A percentile compares a stretch with the other conserved stretches of the same genome.
phyloP scores from a whole-genome alignment of 2,888 invertebrate genomes.

The Epinotia nisella region DNA sequence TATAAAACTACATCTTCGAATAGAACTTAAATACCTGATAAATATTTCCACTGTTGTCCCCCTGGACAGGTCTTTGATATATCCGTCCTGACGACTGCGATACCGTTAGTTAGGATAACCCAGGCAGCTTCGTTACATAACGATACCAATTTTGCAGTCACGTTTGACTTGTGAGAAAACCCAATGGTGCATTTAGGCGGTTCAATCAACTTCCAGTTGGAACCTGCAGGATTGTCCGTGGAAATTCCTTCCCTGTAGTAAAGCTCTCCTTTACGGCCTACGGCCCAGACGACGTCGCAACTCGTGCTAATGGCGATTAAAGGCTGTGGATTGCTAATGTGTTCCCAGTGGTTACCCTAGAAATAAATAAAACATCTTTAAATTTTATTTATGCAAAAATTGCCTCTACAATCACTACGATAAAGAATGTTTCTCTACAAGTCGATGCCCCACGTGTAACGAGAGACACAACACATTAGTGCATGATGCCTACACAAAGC shows the following conservation, averaged over 20 bases:
- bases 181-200: conserved; percentile 73
- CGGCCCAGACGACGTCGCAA: conserved; percentile 91
- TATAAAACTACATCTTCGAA: not conserved
- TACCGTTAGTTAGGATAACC: conserved; percentile 90
- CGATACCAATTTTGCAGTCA: conserved; percentile 89
- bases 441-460: too few relatives aligned
- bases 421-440: too few relatives aligned
- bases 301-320: conserved; percentile 89
- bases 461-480: too few relatives aligned
- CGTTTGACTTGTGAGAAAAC: conserved; percentile 63
- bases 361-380: conserved; percentile 42
- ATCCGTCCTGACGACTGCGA: conserved; percentile 91
- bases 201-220: conserved; percentile 92
- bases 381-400: too few relatives aligned
- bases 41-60: conserved; percentile 93
- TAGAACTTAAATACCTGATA: conserved; percentile 63
- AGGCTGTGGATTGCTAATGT: conserved; percentile 92
- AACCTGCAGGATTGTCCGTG: conserved; percentile 86
- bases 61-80: conserved; percentile 90
- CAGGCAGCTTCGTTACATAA: conserved; percentile 90
- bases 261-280: conserved; percentile 93
- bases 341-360: conserved; percentile 91
- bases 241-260: conserved; percentile 92
- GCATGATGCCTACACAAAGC: too few relatives aligned
- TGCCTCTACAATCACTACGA: not conserved